Percentiles rank a stretch among this genome's conserved stretches.
Evolutionary conservation across 2,113 vertebrate species (phyloP).

Genomic region (Bos javanicus): DNA sequence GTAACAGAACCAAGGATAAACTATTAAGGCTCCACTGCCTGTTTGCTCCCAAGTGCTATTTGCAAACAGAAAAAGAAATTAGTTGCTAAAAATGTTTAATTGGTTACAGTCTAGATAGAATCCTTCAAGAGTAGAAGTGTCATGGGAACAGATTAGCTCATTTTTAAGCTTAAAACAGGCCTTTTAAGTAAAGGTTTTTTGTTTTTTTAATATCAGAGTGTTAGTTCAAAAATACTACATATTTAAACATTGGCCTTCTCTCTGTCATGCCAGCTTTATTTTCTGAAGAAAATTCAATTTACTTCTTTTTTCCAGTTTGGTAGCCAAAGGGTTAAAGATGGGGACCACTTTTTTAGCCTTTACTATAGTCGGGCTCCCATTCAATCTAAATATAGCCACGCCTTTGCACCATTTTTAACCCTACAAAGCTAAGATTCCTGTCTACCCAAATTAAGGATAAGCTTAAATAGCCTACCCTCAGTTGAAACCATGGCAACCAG

Average conservation of each 20-base stretch:
- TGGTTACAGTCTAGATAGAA: constrained; percentile 58
- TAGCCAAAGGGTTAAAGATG: constrained; percentile 18
- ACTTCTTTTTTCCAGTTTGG: neutral
- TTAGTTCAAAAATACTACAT: neutral
- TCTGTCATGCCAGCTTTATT: neutral
- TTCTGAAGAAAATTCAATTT: constrained; percentile 26
- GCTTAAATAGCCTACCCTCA: constrained; percentile 48
- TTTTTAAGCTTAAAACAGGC: constrained; percentile 47
- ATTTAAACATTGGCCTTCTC: constrained; percentile 23
- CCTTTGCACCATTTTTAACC: constrained; percentile 48
- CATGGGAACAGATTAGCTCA: constrained; percentile 67
- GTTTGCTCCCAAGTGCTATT: constrained; percentile 58
- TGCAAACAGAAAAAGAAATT: constrained; percentile 64
- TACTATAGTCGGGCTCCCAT: constrained; percentile 26
- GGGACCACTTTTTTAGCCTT: constrained; percentile 39
- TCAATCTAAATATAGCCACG: constrained; percentile 53
- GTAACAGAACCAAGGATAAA: constrained; percentile 49
- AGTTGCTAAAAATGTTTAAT: constrained; percentile 63
- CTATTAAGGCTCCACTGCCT: constrained; percentile 41
- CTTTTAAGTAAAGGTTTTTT: neutral
- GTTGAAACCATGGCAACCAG: constrained; percentile 65
- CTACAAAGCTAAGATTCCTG: constrained; percentile 48
- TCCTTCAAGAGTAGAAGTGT: constrained; percentile 54
- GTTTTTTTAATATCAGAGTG: neutral
- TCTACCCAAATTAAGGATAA: constrained; percentile 39